phyloP scores from a whole-genome alignment of 37 sponge, comb jelly and placozoan genomes.

The Crambe crambe region DNA sequence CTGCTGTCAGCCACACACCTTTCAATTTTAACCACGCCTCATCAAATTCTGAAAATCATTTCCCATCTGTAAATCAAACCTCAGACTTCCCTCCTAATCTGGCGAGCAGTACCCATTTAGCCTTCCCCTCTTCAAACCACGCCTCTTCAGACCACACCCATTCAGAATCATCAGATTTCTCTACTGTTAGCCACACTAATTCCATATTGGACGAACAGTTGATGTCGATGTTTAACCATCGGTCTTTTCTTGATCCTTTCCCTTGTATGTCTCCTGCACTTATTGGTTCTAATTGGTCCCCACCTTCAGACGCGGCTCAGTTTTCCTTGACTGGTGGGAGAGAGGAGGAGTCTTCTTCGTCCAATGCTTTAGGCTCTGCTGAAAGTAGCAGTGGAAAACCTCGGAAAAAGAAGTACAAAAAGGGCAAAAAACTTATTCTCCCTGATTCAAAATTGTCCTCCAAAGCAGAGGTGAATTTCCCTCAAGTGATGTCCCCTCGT shows the following conservation, averaged over 20 bases:
- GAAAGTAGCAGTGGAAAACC: background rate
- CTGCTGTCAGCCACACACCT: no score
- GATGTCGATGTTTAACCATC: constrained; percentile 4
- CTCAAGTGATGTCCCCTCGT: background rate
- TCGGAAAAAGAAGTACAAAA: background rate
- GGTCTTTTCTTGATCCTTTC: background rate
- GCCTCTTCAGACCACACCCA: no score
- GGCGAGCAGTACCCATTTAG: no score
- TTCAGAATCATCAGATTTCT: no score
- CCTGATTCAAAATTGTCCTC: background rate
- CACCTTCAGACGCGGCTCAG: background rate
- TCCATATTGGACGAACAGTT: background rate
- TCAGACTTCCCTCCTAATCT: no score
- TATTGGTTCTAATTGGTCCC: background rate
- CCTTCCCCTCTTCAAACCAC: no score
- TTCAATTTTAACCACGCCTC: no score
- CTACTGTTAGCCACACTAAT: background rate
- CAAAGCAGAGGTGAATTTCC: background rate
- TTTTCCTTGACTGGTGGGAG: background rate
- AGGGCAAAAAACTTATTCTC: background rate
- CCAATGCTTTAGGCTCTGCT: no score
- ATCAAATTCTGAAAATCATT: no score
- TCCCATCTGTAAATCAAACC: no score
- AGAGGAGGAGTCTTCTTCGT: no score
- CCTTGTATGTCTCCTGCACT: background rate